Evolutionary conservation across 2,888 invertebrate genomes (phyloP), one percentile per base, ranked within the genome.

Genomic region (Apocheima hispidaria): DNA sequence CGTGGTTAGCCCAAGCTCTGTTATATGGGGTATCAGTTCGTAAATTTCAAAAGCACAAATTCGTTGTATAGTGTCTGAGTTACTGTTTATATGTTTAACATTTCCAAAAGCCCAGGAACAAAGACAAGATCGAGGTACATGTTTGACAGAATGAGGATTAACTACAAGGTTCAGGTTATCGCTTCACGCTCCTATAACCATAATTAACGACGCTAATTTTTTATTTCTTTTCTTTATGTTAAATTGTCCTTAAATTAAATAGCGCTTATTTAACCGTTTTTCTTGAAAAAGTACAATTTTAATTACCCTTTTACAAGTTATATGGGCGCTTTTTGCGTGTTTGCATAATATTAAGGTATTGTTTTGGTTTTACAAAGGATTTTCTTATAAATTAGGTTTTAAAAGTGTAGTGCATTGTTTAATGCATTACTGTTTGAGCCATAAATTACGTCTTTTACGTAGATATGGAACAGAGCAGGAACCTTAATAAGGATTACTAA

Each of bases 91-190:
- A 52, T 1, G 46, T 40, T 26, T 9, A 21, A 46, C 30, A 28
- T 46, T 54, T 38, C 7, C 38, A 38, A 26, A 40, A 36, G 53
- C 21, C 55, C 38, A 30, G 68, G 66, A 64, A 81, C 78, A 82
- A 83, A 81, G 50, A 53, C 61, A 49, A 80, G 78, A 60, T 59
- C 20, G 59, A 62, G 53, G 60, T 67, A 64, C 61, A 40, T 61
- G 63, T 64, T 77, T 72, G 71, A 73, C 71, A 67, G 63, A 66
- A 66, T 38, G 44, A 51, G 56, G 51, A 53, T 49, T 53, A 33
- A 21, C 21, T 21, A 53, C 49, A 55, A 26, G 48, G 53, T 35
- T 46, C 43, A 35, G 52, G 60, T 62, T 60, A 65, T 65, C 65
- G 60, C 63, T 65, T 70, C 66, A 70, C 70, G 70, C 63, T 68